Evolutionary conservation across 2,888 invertebrate species (phyloP).

Genomic region (Formica aserva): DNA sequence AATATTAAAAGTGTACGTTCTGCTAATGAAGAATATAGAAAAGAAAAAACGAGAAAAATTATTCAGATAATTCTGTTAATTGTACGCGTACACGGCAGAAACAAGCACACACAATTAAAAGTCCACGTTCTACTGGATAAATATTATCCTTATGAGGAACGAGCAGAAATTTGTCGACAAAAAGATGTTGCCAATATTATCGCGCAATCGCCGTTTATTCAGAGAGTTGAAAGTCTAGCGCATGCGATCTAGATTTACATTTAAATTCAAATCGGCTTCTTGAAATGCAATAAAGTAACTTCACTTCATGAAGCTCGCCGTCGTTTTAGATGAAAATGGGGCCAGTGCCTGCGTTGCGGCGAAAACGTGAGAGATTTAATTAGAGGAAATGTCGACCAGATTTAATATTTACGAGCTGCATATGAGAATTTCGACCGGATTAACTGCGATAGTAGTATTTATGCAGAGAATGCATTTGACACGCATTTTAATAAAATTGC

Average conservation of each 20-base stretch:
- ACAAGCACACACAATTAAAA: constrained; percentile 10
- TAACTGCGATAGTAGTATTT: not conserved
- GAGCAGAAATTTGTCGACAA: constrained; percentile 26
- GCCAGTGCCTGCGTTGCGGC: not conserved
- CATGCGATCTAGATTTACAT: constrained; percentile 46
- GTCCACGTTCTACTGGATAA: not conserved
- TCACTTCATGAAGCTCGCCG: constrained; percentile 46
- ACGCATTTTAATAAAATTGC: constrained; percentile 9
- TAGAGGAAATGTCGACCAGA: constrained; percentile 40
- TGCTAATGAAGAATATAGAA: not conserved
- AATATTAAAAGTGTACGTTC: not conserved
- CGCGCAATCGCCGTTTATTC: constrained; percentile 37
- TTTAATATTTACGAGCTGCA: constrained; percentile 51
- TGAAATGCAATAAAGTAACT: constrained; percentile 54
- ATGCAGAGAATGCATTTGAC: not conserved
- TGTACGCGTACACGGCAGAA: constrained; percentile 1
- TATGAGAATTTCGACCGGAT: constrained; percentile 45
- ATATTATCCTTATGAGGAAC: constrained; percentile 42
- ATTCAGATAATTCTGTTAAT: constrained; percentile 41
- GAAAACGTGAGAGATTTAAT: constrained; percentile 52
- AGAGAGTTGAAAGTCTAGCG: constrained; percentile 7
- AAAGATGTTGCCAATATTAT: constrained; percentile 38
- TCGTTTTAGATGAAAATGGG: constrained; percentile 48
- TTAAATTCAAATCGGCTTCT: constrained; percentile 56
- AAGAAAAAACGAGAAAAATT: constrained; percentile 16